Evolutionary conservation across 2,888 invertebrate species (phyloP).

Genomic region (Nipponacmea schrenckii): DNA sequence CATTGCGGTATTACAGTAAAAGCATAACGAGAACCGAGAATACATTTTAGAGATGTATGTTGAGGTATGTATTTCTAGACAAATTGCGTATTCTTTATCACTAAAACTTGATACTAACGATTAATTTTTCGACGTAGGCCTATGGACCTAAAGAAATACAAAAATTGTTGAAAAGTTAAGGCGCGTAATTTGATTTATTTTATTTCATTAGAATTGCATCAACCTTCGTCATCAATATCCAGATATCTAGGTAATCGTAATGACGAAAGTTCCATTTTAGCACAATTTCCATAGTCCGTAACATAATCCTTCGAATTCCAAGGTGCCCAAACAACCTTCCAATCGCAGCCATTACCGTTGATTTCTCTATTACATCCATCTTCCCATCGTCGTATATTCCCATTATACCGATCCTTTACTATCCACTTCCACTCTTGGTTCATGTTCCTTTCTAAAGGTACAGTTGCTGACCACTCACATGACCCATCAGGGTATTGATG

Average conservation of each 20-base stretch:
- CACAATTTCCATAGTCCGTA: background rate
- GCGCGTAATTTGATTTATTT: too few species aligned
- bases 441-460: background rate
- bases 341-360: background rate
- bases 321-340: background rate
- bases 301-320: background rate
- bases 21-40: too few species aligned
- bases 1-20: too few species aligned
- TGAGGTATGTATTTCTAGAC: too few species aligned
- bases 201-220: too few species aligned
- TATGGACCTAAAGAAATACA: too few species aligned
- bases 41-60: too few species aligned
- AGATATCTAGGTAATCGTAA: background rate
- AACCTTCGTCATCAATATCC: too few species aligned
- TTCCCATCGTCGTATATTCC: background rate
- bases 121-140: too few species aligned
- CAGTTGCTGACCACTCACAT: background rate
- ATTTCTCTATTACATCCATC: background rate
- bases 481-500: background rate
- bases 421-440: background rate
- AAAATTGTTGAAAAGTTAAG: too few species aligned
- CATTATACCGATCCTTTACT: background rate
- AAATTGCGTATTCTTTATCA: too few species aligned
- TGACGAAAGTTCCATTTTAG: background rate
- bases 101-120: too few species aligned